phyloP scores from a whole-genome alignment of 2,113 vertebrate species.

The Lontra canadensis region DNA sequence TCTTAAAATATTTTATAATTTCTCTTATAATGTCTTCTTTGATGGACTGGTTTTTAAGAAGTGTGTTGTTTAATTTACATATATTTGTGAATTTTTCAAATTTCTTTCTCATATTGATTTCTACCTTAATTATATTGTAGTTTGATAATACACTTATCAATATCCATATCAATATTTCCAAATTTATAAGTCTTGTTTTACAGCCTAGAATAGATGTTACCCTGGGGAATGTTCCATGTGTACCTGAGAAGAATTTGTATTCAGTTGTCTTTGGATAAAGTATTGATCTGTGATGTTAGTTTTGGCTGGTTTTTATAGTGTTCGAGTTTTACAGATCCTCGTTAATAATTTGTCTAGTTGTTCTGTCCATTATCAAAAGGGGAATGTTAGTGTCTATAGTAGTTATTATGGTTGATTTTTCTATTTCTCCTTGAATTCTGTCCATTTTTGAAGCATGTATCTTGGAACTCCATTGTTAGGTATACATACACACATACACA shows the following conservation, averaged over 20 bases:
- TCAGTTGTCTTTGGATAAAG: not conserved
- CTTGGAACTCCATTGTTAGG: not conserved
- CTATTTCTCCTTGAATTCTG: not conserved
- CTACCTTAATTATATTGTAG: not conserved
- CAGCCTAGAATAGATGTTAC: not conserved
- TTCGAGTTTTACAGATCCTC: not conserved
- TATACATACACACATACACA: too few relatives aligned
- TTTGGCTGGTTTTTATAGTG: not conserved
- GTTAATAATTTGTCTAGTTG: not conserved
- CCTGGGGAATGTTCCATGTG: not conserved
- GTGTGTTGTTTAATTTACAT: not conserved
- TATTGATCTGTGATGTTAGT: not conserved
- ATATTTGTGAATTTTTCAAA: not conserved
- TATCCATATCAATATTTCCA: not conserved
- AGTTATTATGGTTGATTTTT: not conserved
- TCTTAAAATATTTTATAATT: not conserved
- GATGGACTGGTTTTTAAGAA: not conserved
- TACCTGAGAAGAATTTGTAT: not conserved
- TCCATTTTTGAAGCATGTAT: not conserved
- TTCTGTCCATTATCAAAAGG: not conserved
- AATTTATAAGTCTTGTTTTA: not conserved
- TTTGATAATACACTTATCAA: not conserved
- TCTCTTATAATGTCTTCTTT: not conserved
- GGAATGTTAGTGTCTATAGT: not conserved
- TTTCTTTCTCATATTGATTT: not conserved